Base-by-base conservation (phyloP, 2,797 vertebrate genomes). In the Crenuchus spilurus region DNA sequence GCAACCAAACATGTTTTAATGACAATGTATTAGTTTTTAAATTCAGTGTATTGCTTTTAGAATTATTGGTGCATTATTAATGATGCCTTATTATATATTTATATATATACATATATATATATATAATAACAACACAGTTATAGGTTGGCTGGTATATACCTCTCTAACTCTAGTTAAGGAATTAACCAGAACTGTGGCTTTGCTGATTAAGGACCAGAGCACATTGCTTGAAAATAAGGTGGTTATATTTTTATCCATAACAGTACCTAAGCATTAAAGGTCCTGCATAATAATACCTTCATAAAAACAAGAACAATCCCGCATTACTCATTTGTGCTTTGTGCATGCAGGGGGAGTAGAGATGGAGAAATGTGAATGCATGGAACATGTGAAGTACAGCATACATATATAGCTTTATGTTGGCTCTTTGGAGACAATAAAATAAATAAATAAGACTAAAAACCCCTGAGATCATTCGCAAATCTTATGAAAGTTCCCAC, bases 391-490 rank as follows among this genome's bases (percentile, higher is more conserved):
- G 67, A 57, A 83, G 67, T 67, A 64, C 75, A 69, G 80, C 37
- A 52, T 80, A 74, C 10, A 87, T 86, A 86, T 87, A 76, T 79
- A 28, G 75, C 82, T 77, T 77, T 84, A 90, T 82, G 79, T 84
- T 82, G 82, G 79, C 86, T 80, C 18, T 20, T 14, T 44, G 37
- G 28, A 13, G 85, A 30, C 82, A 72, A 84, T 79, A 86, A 89
- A 22, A 8, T 4, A 46, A 33, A n/a, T 8, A 28, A 30, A 37
- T 37, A 39, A 55, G 91, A 85, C 86, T 84, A 86, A 83, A 87
- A 89, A 92, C 94, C 95, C 95, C 94, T 80, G 84, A 93, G 92
- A 94, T 94, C 93, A 96, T 95, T 95, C 95, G 94, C 93, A 94
- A 94, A 96, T 95, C 94, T 94, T 91, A 89, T 93, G 90, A 60